Conservation (phyloP, 1,140 invertebrate genomes). For the Varroa destructor region DNA sequence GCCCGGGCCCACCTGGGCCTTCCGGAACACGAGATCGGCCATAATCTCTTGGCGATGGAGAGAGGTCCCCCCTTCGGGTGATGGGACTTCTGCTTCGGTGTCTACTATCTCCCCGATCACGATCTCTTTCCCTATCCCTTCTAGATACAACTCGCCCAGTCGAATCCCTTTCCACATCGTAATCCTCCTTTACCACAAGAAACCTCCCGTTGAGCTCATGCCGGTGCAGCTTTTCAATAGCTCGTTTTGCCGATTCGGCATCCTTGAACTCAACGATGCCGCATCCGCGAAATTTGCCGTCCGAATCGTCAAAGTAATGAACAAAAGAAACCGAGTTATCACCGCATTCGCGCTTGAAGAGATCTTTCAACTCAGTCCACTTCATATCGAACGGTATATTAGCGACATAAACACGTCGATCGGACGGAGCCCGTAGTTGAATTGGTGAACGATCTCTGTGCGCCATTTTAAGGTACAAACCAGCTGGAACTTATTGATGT, state of each 20-base stretch:
- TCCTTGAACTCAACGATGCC: conserved; percentile 90
- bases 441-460: conserved; percentile 32
- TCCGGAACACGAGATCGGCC: conserved; percentile 30
- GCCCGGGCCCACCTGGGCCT: background rate
- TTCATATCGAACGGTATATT: conserved; percentile 95
- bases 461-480: too few species aligned
- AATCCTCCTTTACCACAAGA: conserved; percentile 79
- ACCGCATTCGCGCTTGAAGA: conserved; percentile 78
- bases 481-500: too few species aligned
- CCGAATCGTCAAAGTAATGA: conserved; percentile 84
- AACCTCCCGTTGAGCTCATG: conserved; percentile 83
- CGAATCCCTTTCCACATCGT: conserved; percentile 47
- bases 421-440: conserved; percentile 40
- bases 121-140: conserved; percentile 19
- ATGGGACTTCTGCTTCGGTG: background rate
- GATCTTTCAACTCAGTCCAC: conserved; percentile 70
- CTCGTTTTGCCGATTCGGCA: conserved; percentile 70
- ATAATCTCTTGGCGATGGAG: conserved; percentile 4
- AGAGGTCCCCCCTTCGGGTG: background rate
- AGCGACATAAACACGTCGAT: conserved; percentile 71
- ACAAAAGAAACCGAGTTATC: conserved; percentile 71
- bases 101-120: conserved; percentile 22
- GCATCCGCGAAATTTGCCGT: conserved; percentile 83
- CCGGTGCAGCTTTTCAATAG: conserved; percentile 87
- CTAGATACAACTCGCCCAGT: conserved; percentile 40